A percentile compares a stretch with the other conserved stretches of the same genome.
Conservation (phyloP, 2,797 vertebrate genomes). For the Trachurus trachurus region DNA sequence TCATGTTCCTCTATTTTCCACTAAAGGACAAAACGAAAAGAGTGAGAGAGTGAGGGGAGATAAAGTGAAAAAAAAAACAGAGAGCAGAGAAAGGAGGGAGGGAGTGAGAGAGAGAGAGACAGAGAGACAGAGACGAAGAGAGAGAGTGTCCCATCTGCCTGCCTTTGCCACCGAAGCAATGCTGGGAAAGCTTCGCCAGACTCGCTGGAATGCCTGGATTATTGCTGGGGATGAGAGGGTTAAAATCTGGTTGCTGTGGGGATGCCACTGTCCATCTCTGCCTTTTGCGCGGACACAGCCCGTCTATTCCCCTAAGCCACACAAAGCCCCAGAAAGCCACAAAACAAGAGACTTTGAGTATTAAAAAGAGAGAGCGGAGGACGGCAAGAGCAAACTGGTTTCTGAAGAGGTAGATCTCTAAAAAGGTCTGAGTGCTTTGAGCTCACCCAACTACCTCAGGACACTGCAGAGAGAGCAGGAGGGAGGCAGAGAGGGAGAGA, state of each 20-base stretch:
- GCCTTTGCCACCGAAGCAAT: slow-evolving; percentile 75
- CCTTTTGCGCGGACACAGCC: slow-evolving; percentile 52
- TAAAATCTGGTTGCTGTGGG: slow-evolving; percentile 75
- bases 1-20: slow-evolving; percentile 85
- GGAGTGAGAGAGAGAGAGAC: slow-evolving; percentile 25
- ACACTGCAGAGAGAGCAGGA: slow-evolving; percentile 82
- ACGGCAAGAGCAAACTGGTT: slow-evolving; percentile 81
- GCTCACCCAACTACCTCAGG: slow-evolving; percentile 85
- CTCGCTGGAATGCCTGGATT: slow-evolving; percentile 71
- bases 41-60: slow-evolving; percentile 73
- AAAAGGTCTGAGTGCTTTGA: slow-evolving; percentile 84
- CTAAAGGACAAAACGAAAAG: slow-evolving; percentile 91
- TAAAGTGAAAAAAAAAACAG: slow-evolving; percentile 73
- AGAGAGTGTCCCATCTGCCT: slow-evolving; percentile 82
- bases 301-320: slow-evolving; percentile 64
- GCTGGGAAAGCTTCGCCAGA: slow-evolving; percentile 71
- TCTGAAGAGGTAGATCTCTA: slow-evolving; percentile 79
- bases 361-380: slow-evolving; percentile 43
- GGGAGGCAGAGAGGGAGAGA: slow-evolving; percentile 49
- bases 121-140: slow-evolving; percentile 76
- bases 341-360: slow-evolving; percentile 69
- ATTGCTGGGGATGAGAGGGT: slow-evolving; percentile 60
- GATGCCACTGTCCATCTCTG: slow-evolving; percentile 70
- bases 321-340: slow-evolving; percentile 81
- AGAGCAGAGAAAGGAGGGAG: slow-evolving; percentile 49